These are phyloP conservation scores for Xiphophorus couchianus DNA, from an alignment of 2,113 vertebrate genomes.

Conservation along the genomic window DNA sequence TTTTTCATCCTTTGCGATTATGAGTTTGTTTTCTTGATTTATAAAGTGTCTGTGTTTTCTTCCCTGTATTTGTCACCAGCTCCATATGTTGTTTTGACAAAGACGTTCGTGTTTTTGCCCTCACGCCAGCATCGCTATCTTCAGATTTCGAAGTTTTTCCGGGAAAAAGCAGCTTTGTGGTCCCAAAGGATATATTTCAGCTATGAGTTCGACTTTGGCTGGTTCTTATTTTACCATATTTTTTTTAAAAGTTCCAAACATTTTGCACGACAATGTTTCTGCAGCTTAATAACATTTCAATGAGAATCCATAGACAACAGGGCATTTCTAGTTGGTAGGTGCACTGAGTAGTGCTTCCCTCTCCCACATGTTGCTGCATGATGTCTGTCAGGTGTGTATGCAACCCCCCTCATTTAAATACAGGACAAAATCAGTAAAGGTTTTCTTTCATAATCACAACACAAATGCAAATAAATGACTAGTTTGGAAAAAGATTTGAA, in stretches of 20 bases:
- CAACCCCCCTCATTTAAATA: too few relatives aligned
- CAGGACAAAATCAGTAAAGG: too few relatives aligned
- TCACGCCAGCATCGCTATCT: neutral
- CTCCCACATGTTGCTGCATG: too few relatives aligned
- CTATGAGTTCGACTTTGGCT: neutral
- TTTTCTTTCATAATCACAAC: too few relatives aligned
- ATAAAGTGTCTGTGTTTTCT: neutral
- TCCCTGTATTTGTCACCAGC: neutral
- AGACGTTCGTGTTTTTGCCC: neutral
- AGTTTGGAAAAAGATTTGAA: too few relatives aligned
- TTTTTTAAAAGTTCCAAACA: neutral
- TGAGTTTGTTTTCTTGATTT: conserved; percentile 8
- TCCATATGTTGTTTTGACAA: conserved; percentile 1
- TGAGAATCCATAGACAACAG: too few relatives aligned
- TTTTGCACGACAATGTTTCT: neutral
- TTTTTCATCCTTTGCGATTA: conserved; percentile 35
- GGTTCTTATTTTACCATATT: neutral
- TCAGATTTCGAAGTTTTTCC: neutral
- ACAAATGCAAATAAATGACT: too few relatives aligned
- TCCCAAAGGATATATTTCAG: too few relatives aligned
- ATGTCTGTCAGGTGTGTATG: too few relatives aligned
- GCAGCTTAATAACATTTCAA: neutral
- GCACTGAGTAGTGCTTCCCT: too few relatives aligned
- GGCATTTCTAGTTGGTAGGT: too few relatives aligned
- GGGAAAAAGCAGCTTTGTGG: too few relatives aligned